Evolutionary conservation across 2,888 invertebrate genomes (phyloP).

Genomic region (Erynnis tages): DNA sequence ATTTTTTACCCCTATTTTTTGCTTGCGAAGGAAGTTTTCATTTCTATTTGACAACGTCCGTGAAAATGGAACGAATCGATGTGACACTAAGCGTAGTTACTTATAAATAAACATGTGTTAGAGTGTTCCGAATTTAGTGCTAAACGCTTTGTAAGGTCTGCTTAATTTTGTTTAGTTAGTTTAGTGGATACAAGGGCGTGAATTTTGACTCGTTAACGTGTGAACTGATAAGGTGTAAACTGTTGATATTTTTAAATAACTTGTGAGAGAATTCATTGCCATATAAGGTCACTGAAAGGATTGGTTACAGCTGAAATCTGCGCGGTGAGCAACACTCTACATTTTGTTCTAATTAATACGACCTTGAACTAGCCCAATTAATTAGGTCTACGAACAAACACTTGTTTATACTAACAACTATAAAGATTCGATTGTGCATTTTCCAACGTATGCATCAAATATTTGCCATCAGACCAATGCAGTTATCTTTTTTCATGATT

Average conservation of each 20-base stretch:
- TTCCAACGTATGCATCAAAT: not conserved
- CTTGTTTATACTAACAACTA: too few relatives aligned
- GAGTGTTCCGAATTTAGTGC: conserved; percentile 65
- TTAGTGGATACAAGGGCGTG: conserved; percentile 69
- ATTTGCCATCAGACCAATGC: too few relatives aligned
- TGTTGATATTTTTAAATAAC: conserved; percentile 27
- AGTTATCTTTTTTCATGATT: too few relatives aligned
- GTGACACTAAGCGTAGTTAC: conserved; percentile 47
- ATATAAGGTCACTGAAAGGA: conserved; percentile 36
- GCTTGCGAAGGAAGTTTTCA: conserved; percentile 3
- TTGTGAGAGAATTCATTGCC: conserved; percentile 24
- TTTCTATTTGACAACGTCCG: conserved; percentile 7
- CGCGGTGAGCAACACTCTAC: conserved; percentile 28
- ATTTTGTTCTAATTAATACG: not conserved
- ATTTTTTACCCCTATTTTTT: conserved; percentile 23
- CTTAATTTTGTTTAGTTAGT: conserved; percentile 56
- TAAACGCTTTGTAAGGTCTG: conserved; percentile 68
- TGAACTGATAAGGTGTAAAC: conserved; percentile 62
- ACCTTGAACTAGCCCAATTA: conserved; percentile 12
- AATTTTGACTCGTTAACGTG: conserved; percentile 68
- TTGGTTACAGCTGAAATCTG: conserved; percentile 30
- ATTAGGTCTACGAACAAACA: too few relatives aligned
- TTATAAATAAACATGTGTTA: conserved; percentile 41
- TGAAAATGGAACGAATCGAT: conserved; percentile 22
- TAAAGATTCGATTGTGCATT: too few relatives aligned